Evolutionary conservation across 2,888 invertebrate species (phyloP), one percentile per base, ranked within the genome.

Genomic region (Sisyra nigra): DNA sequence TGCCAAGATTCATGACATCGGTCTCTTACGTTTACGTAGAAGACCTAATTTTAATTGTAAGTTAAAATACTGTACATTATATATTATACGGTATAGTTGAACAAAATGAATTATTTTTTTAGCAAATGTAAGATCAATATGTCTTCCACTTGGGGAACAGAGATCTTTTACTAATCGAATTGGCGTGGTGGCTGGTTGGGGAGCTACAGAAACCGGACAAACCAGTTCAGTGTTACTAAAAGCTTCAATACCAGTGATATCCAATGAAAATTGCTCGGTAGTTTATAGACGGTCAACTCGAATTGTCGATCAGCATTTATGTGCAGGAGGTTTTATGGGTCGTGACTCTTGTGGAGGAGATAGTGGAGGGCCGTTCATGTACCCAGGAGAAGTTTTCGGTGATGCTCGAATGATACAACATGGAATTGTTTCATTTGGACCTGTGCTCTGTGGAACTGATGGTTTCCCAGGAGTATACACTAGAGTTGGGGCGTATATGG

Each of bases 111-210:
- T 10, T 19, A 13, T 13, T 36, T 14, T 37, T 38, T 37, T 31
- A 38, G 55, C 50, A 30, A 67, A 56, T 44, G 62, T 59, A 2
- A 57, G 57, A 46, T 66, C 69, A 3, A 60, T 70, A 47, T 70
- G 70, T 48, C 46, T 70, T 41, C 70, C 70, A 2, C 45, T 55
- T 10, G 60, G 56, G n/a, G 34, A 48, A 11, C 42, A 49, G 11
- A 47, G 56, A 34, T 54, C 61, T 39, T 65, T 71, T 38, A 62
- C 63, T 7, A 66, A 67, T 3, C 59, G 59, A 49, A 62, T 66
- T 51, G 71, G 72, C 49, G 67, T 72, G 40, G 79, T 80, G 1
- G 77, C 81, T 4, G 85, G 84, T 1, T 85, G 84, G 83, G 84
- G 84, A 19, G 69, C 72, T 51, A 78, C 75, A 33, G 74, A 76